phyloP scores from a whole-genome alignment of 1,140 invertebrate species.

The Cotesia typhae region DNA sequence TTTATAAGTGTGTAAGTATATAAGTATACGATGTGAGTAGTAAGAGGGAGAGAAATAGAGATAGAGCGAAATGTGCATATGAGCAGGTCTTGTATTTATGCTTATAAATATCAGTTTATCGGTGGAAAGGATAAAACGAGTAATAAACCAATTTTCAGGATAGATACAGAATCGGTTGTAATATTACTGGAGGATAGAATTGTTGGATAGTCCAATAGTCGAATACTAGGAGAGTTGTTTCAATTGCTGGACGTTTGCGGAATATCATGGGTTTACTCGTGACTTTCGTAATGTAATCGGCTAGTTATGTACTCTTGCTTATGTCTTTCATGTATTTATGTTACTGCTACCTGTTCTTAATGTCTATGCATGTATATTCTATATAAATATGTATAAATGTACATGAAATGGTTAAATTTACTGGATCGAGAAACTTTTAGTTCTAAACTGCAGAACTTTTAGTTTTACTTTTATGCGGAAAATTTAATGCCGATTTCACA shows the following conservation, averaged over 20 bases:
- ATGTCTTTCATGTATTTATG: not conserved
- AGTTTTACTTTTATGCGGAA: too few species aligned
- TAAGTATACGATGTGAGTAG: not conserved
- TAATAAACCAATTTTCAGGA: conserved; percentile 48
- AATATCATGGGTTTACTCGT: conserved; percentile 29
- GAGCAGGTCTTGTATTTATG: not conserved
- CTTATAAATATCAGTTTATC: conserved; percentile 6
- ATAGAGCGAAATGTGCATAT: not conserved
- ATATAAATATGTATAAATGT: too few species aligned
- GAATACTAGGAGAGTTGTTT: not conserved
- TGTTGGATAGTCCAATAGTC: too few species aligned
- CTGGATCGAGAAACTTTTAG: too few species aligned
- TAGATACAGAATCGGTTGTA: conserved; percentile 31
- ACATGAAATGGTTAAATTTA: too few species aligned
- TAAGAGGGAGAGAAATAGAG: not conserved
- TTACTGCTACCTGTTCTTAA: conserved; percentile 6
- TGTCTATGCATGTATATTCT: too few species aligned
- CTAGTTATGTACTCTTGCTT: not conserved
- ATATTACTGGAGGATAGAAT: conserved; percentile 24
- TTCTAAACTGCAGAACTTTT: too few species aligned
- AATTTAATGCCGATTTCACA: too few species aligned
- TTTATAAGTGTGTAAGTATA: too few species aligned
- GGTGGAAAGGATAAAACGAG: conserved; percentile 37
- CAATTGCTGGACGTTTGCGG: conserved; percentile 32
- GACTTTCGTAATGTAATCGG: conserved; percentile 42